phyloP scores from a whole-genome alignment of 2,888 invertebrate genomes.

The Julus scandinavius region DNA sequence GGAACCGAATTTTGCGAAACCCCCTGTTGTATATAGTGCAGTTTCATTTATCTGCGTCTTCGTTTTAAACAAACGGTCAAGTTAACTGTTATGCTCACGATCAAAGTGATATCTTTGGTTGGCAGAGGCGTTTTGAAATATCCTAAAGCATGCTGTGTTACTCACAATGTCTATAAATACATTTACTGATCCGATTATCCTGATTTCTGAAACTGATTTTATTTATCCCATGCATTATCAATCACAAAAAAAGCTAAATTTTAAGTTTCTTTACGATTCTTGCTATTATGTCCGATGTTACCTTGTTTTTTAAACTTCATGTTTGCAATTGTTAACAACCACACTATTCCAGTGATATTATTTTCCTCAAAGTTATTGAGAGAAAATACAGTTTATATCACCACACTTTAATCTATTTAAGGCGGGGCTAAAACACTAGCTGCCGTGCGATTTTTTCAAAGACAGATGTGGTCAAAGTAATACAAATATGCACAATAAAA shows the following conservation, averaged over 20 bases:
- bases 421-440: too few relatives aligned
- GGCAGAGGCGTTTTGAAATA: background rate
- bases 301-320: background rate
- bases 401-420: too few relatives aligned
- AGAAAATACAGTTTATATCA: too few relatives aligned
- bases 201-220: background rate
- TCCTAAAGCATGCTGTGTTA: background rate
- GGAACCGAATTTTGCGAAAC: too few relatives aligned
- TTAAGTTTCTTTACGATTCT: background rate
- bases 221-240: background rate
- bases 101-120: background rate
- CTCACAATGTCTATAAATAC: background rate
- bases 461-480: too few relatives aligned
- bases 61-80: constrained; percentile 8
- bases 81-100: constrained; percentile 31
- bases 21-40: background rate
- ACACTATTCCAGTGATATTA: too few relatives aligned
- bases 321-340: too few relatives aligned
- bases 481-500: too few relatives aligned
- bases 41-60: background rate
- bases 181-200: background rate
- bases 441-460: too few relatives aligned
- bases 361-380: too few relatives aligned
- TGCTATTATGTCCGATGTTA: background rate
- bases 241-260: background rate